Conservation (phyloP, 2,888 invertebrate species). For the Mylabris sibirica region DNA sequence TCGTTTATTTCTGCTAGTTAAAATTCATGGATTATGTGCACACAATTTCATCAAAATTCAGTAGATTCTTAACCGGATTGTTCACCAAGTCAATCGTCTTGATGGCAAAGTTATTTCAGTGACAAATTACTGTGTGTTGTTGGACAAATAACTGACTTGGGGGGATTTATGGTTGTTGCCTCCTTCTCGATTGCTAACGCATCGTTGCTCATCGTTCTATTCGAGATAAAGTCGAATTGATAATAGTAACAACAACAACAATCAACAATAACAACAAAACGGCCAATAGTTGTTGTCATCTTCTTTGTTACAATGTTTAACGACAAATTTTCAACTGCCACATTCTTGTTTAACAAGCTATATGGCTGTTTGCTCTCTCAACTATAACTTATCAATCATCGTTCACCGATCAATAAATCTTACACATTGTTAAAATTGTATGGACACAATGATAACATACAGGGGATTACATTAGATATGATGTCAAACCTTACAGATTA, state of each 20-base stretch:
- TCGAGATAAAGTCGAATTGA: slow-evolving; percentile 16
- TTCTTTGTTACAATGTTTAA: background rate
- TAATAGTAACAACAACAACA: background rate
- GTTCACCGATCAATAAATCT: slow-evolving; percentile 3
- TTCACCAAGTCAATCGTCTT: slow-evolving; percentile 16
- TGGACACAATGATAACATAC: background rate
- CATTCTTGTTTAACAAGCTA: background rate
- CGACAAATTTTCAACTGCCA: background rate
- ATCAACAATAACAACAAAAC: slow-evolving; percentile 15
- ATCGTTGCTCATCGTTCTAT: slow-evolving; percentile 17
- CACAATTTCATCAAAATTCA: background rate
- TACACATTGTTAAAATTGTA: background rate
- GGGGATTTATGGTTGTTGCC: slow-evolving; percentile 22
- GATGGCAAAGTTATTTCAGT: slow-evolving; percentile 11
- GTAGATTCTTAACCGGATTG: background rate
- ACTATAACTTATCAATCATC: slow-evolving; percentile 2
- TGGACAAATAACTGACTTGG: slow-evolving; percentile 19
- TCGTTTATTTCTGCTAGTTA: background rate
- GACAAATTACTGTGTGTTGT: slow-evolving; percentile 21
- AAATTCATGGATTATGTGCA: background rate
- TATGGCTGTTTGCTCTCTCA: slow-evolving; percentile 5
- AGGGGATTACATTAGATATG: background rate
- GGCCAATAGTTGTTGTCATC: background rate
- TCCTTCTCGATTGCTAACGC: slow-evolving; percentile 16
- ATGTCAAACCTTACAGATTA: background rate